Conservation (phyloP, 2,888 invertebrate genomes). For the Drosophila buzzatii region DNA sequence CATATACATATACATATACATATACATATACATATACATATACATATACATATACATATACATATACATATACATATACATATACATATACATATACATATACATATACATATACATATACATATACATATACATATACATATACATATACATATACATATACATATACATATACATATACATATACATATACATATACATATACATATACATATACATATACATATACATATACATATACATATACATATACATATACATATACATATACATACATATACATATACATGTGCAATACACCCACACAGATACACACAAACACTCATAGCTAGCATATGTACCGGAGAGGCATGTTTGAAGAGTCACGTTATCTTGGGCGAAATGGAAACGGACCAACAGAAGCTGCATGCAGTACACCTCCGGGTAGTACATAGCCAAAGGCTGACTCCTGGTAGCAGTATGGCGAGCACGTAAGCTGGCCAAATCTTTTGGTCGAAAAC, state of each 20-base stretch:
- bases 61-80: slow-evolving; percentile 25
- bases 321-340: slow-evolving; percentile 55
- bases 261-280: slow-evolving; percentile 17
- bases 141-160: slow-evolving; percentile 29
- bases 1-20: no score
- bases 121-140: slow-evolving; percentile 27
- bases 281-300: slow-evolving; percentile 26
- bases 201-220: slow-evolving; percentile 22
- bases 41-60: slow-evolving; percentile 2
- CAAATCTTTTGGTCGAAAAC: slow-evolving; percentile 82
- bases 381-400: slow-evolving; percentile 77
- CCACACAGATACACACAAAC: not conserved
- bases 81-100: slow-evolving; percentile 26
- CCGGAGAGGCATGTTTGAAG: slow-evolving; percentile 65
- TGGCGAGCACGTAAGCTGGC: slow-evolving; percentile 83
- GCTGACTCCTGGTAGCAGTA: slow-evolving; percentile 85
- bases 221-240: slow-evolving; percentile 20
- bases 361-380: slow-evolving; percentile 73
- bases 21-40: slow-evolving; percentile 16
- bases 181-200: slow-evolving; percentile 23
- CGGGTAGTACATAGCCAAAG: slow-evolving; percentile 86
- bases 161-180: slow-evolving; percentile 20
- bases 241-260: slow-evolving; percentile 22
- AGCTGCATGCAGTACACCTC: slow-evolving; percentile 85
- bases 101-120: slow-evolving; percentile 27